Conservation (phyloP, 2,888 invertebrate species). For the Herminia tarsipennalis region DNA sequence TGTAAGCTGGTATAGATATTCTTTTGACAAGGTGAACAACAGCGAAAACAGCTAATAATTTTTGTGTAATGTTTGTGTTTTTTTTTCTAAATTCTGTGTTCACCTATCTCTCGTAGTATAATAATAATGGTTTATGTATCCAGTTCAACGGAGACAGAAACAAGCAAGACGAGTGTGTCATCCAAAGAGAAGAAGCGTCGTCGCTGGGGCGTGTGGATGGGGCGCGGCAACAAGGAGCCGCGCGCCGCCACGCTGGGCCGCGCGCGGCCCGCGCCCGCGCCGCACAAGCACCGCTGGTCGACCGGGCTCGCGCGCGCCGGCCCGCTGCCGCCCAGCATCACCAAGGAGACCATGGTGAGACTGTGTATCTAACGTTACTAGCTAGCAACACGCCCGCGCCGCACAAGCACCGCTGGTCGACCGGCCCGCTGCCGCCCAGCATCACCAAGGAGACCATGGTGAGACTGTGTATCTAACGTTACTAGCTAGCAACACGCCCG, state of each 20-base stretch:
- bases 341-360: conserved; percentile 92
- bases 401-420: conserved; percentile 89
- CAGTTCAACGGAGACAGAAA: conserved; percentile 65
- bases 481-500: too few species aligned
- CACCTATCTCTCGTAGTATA: too few species aligned
- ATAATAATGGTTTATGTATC: conserved; percentile 49
- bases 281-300: conserved; percentile 88
- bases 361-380: too few species aligned
- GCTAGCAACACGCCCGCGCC: conserved; percentile 66
- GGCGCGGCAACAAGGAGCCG: conserved; percentile 86
- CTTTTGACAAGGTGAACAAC: too few species aligned
- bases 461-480: too few species aligned
- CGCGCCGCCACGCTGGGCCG: conserved; percentile 90
- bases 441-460: conserved; percentile 86
- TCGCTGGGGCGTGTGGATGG: conserved; percentile 89
- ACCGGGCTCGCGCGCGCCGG: conserved; percentile 89
- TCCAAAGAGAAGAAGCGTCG: conserved; percentile 87
- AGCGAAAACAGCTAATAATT: too few species aligned
- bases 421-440: conserved; percentile 90
- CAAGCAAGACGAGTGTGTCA: conserved; percentile 56
- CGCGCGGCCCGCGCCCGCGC: conserved; percentile 73
- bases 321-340: conserved; percentile 91
- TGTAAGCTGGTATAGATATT: too few species aligned
- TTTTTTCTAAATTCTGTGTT: not conserved
- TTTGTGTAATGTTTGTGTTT: not conserved